Base-by-base conservation (phyloP, 2,797 vertebrate species). In the Pseudochaenichthys georgianus region DNA sequence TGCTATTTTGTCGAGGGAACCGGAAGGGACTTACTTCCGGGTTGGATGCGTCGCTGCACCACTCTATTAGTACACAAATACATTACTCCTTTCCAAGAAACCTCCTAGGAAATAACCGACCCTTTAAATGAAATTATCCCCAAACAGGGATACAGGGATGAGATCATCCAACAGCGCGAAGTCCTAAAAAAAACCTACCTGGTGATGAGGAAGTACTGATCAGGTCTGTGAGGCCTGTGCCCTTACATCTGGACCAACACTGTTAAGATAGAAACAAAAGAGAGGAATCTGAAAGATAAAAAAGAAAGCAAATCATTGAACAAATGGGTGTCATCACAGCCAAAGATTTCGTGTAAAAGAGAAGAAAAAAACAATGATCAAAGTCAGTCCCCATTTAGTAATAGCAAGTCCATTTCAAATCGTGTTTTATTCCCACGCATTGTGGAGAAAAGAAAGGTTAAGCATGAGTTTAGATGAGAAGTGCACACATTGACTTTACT, bases 161-260 rank as follows among this genome's bases (percentile, higher is more conserved):
- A 55, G 21, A 23, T 31, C 42, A 61, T 16, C 2, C 0, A 0
- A n/a, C 1, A 5, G 4, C 38, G 48, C 61, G 64, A 10, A 2
- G 3, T 54, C 6, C 54, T 13, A 66, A 38, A 66, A 38, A 77
- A 78, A 60, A 84, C 79, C 84, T 73, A 7, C n/a, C 21, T 10
- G 34, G 61, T 12, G 21, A 66, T 54, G 6, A 50, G 28, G 19
- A 47, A 54, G 21, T 45, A n/a, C 46, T 2, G 13, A 51, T 77
- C 17, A 65, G 46, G 47, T 46, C 46, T 47, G 46, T 8, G 19
- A 48, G 13, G 62, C 16, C 59, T 45, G 15, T 61, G 46, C 19
- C 65, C 73, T 88, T 60, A 80, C 84, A 84, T 82, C 45, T 78
- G 78, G n/a, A 51, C 63, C 53, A 62, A 47, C 8, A 45, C 58